Evolutionary conservation across 2,113 vertebrate genomes (phyloP).

Genomic region (Lasiurus borealis): DNA sequence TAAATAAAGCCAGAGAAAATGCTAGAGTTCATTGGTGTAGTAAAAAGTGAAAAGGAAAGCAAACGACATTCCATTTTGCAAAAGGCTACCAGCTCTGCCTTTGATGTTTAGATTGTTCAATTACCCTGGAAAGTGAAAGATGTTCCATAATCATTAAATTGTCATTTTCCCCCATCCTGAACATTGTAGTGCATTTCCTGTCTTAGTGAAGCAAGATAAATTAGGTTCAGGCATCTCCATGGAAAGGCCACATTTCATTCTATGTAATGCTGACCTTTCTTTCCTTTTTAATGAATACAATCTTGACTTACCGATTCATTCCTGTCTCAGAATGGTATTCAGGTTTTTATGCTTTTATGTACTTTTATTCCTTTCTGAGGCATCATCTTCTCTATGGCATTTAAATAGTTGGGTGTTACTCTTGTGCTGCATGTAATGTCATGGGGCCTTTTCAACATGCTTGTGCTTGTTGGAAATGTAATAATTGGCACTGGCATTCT

Average conservation of each 20-base stretch:
- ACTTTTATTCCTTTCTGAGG: neutral
- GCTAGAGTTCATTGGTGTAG: constrained; percentile 66
- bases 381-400: neutral
- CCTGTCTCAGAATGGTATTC: neutral
- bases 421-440: neutral
- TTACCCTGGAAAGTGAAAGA: constrained; percentile 72
- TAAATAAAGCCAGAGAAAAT: constrained; percentile 76
- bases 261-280: constrained; percentile 32
- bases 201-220: constrained; percentile 72
- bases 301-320: neutral
- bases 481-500: neutral
- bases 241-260: constrained; percentile 61
- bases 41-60: constrained; percentile 76
- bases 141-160: constrained; percentile 74
- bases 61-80: constrained; percentile 62
- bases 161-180: constrained; percentile 73
- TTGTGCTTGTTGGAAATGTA: neutral
- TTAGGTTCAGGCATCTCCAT: constrained; percentile 57
- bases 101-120: constrained; percentile 75
- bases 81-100: constrained; percentile 68
- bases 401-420: neutral
- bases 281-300: neutral
- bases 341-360: neutral
- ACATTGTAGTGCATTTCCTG: constrained; percentile 72
- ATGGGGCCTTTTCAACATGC: neutral